phyloP scores from a whole-genome alignment of 2,113 vertebrate genomes.

The chimpanzee (Pan troglodytes) region NHGRI_mPanTro3-v2.1_pri NC_072408.2:47094501-47095000 shows the following conservation, averaged over 20 bases:
- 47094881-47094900: conserved; percentile 95
- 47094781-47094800: conserved; percentile 98
- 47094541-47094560: background rate
- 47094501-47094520: background rate
- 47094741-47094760: conserved; percentile 96
- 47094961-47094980: background rate
- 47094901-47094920: conserved; percentile 98
- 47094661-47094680: conserved; percentile 92
- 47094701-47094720: conserved; percentile 96
- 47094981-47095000: background rate
- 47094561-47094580: background rate
- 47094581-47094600: conserved; percentile 8
- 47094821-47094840: conserved; percentile 99
- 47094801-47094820: conserved; percentile 96
- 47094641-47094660: conserved; percentile 48
- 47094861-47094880: conserved; percentile 98
- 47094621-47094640: background rate
- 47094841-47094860: conserved; percentile 99
- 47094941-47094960: rapidly evolving
- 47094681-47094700: conserved; percentile 98
- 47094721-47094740: conserved; percentile 97
- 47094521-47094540: background rate
- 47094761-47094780: conserved; percentile 92
- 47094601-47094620: background rate
- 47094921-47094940: conserved; percentile 94